phyloP scores from a whole-genome alignment of 2,888 invertebrate genomes.

The Drosophila mayaguana region DNA sequence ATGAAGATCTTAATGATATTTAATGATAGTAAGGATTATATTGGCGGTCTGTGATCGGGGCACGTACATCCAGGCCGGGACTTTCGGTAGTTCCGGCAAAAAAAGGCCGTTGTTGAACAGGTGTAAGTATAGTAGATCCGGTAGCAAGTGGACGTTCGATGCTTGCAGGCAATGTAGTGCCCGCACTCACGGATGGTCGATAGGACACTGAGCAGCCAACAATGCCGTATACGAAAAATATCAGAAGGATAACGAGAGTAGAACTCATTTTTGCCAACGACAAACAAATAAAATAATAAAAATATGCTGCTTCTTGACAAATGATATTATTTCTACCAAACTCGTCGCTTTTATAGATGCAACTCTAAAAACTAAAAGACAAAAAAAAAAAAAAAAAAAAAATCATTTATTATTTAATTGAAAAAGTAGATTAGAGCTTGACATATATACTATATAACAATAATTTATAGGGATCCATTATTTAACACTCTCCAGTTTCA shows the following conservation, averaged over 20 bases:
- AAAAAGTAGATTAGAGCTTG: background rate
- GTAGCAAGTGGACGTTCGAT: background rate
- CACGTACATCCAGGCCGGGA: background rate
- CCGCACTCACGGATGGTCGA: no score
- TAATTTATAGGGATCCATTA: background rate
- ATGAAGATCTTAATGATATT: no score
- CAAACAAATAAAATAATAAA: background rate
- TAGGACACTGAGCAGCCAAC: background rate
- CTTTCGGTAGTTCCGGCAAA: slow-evolving; percentile 1
- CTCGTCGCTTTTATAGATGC: slow-evolving; percentile 1
- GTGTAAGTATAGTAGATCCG: background rate
- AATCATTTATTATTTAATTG: background rate
- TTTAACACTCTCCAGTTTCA: background rate
- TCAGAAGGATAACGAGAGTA: background rate
- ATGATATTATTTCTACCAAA: no score
- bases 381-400: background rate
- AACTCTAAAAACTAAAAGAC: background rate
- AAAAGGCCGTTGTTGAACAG: background rate
- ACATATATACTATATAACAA: background rate
- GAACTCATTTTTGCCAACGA: background rate
- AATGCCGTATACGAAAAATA: background rate
- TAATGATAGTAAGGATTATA: background rate
- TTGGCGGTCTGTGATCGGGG: background rate
- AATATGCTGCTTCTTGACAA: background rate
- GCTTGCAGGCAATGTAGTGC: background rate